phyloP scores from a whole-genome alignment of 2,113 vertebrate genomes.

The Clupea harengus region DNA sequence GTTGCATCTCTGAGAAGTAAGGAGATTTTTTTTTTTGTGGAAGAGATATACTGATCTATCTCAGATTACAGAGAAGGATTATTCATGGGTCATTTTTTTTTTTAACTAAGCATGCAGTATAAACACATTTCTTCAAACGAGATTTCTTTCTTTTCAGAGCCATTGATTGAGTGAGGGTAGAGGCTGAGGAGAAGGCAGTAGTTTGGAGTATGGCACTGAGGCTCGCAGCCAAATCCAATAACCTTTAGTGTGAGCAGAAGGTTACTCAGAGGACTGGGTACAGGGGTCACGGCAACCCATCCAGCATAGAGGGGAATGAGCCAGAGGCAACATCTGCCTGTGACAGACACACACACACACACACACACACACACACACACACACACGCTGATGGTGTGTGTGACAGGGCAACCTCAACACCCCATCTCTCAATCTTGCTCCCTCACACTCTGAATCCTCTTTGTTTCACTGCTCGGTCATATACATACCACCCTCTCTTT shows the following conservation, averaged over 20 bases:
- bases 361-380: background rate
- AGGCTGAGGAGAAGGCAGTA: background rate
- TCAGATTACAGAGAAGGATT: background rate
- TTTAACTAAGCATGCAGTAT: background rate
- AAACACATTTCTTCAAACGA: background rate
- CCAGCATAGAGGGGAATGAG: background rate
- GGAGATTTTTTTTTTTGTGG: background rate
- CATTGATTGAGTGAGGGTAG: background rate
- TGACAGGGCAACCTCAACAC: background rate
- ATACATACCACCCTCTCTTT: background rate
- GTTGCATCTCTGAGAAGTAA: background rate
- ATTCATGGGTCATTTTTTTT: background rate
- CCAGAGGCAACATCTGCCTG: background rate
- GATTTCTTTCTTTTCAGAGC: background rate
- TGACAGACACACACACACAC: background rate
- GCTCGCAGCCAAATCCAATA: constrained; percentile 35
- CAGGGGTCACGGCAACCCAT: constrained; percentile 37
- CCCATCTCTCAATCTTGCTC: constrained; percentile 5
- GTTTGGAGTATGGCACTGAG: background rate
- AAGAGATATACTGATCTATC: background rate
- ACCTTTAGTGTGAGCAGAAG: constrained; percentile 20
- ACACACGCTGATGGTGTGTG: background rate
- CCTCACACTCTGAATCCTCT: background rate
- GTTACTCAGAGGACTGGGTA: constrained; percentile 19
- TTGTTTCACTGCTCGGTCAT: background rate